A percentile compares a stretch with the other conserved stretches of the same genome.
Conservation (phyloP, 2,797 vertebrate species). For the Pipistrellus pygmaeus region DNA sequence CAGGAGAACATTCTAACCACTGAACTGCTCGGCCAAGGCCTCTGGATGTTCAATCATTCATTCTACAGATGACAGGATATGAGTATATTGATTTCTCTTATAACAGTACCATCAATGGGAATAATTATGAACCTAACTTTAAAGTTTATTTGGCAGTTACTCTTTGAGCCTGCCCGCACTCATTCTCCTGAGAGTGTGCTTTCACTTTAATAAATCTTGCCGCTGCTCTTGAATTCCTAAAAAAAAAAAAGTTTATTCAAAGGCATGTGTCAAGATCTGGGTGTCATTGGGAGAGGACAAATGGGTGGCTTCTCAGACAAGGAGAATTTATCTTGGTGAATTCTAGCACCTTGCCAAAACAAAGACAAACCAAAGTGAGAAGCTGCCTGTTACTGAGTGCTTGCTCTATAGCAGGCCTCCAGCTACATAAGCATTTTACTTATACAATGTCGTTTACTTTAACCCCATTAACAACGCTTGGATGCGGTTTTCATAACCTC, state of each 20-base stretch:
- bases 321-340: slow-evolving; percentile 34
- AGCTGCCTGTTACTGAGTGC: background rate
- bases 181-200: background rate
- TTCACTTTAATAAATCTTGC: background rate
- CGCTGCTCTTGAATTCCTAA: background rate
- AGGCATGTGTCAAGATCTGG: background rate
- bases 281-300: background rate
- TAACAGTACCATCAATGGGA: background rate
- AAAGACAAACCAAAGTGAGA: background rate
- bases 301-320: background rate
- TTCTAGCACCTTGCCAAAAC: background rate
- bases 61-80: too few species aligned
- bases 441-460: background rate
- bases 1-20: background rate
- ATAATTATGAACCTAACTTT: background rate
- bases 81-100: background rate
- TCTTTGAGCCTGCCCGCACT: background rate
- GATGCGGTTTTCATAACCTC: background rate
- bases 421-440: background rate
- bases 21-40: background rate
- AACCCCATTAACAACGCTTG: background rate
- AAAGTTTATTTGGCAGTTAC: background rate
- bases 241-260: background rate
- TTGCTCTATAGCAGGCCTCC: background rate
- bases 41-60: background rate